Base-by-base conservation (phyloP, 1,140 invertebrate species). In the Drosophila malerkotliana region DNA sequence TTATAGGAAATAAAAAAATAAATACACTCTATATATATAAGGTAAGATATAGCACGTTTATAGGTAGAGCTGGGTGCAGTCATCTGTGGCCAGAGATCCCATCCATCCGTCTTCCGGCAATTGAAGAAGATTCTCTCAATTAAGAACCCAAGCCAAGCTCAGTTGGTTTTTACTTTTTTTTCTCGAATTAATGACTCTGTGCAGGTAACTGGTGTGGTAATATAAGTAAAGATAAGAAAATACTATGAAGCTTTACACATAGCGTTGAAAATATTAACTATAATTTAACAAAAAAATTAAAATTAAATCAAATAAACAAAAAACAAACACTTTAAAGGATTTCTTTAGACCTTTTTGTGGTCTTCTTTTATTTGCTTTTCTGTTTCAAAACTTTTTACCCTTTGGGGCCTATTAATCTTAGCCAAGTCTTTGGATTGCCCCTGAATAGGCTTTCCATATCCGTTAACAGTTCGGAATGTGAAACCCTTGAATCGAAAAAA, bases 401-500 rank as follows among this genome's bases (percentile, higher is more conserved):
- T 30, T 26, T 12, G 24, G 57, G 51, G 57, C 18, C 63, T 18
- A 68, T 69, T 49, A 69, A 69, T 69, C 51, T 68, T 24, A 5
- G 41, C 62, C 59, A 62, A 24, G 49, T 44, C 44, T 28, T 8
- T n/a, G 56, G 30, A n/a, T 14, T 6, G 60, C 60, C 63, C 12
- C 47, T 67, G 45, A 64, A 67, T 63, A 52, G 44, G 52, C 21
- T 69, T 68, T 69, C 63, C 63, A 69, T 69, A 57, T 69, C 66
- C 66, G 66, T 69, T 69, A 69, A 47, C 51, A 49, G 64, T 15
- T 41, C 10, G 66, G 66, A 69, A 69, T 69, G 66, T 69, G 66
- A 73, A 51, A 60, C 69, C 58, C 45, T 48, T 26, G 32, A n/a
- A 34, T 32, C 14, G 37, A 37, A 49, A 37, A 61, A 15, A 14